phyloP scores from a whole-genome alignment of 2,888 invertebrate species.

The Dysmachus trigonus region DNA sequence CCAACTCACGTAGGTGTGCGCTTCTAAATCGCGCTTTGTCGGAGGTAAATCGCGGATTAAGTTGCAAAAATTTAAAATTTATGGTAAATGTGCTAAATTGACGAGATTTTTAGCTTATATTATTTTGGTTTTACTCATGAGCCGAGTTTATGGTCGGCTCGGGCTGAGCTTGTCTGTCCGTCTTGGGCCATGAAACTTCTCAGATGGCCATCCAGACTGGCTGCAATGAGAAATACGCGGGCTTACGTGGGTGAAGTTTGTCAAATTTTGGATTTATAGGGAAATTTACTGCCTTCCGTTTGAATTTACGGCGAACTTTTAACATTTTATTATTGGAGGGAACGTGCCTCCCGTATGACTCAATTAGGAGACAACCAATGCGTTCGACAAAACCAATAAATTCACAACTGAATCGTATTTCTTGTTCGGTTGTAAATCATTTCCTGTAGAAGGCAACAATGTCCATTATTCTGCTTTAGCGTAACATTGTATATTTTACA shows the following conservation, averaged over 20 bases:
- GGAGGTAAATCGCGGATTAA: slow-evolving; percentile 46
- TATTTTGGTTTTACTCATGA: not conserved
- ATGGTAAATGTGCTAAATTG: slow-evolving; percentile 29
- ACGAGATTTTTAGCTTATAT: slow-evolving; percentile 19
- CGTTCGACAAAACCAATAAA: not conserved
- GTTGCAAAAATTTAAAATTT: slow-evolving; percentile 48
- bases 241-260: slow-evolving; percentile 32
- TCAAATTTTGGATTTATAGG: slow-evolving; percentile 35
- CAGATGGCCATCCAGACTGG: not conserved
- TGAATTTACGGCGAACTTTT: not conserved
- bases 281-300: slow-evolving; percentile 5
- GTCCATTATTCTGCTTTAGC: not conserved
- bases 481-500: not conserved
- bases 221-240: not conserved
- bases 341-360: slow-evolving; percentile 24
- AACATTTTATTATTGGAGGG: not conserved
- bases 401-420: not conserved
- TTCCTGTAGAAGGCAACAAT: not conserved
- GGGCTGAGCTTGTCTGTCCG: not conserved
- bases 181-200: not conserved
- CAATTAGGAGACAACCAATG: not conserved
- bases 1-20: slow-evolving; percentile 17
- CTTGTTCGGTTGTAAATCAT: not conserved
- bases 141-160: slow-evolving; percentile 5
- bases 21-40: slow-evolving; percentile 39